Conservation (phyloP, 2,888 invertebrate species). For the Cryptus viduatorius region DNA sequence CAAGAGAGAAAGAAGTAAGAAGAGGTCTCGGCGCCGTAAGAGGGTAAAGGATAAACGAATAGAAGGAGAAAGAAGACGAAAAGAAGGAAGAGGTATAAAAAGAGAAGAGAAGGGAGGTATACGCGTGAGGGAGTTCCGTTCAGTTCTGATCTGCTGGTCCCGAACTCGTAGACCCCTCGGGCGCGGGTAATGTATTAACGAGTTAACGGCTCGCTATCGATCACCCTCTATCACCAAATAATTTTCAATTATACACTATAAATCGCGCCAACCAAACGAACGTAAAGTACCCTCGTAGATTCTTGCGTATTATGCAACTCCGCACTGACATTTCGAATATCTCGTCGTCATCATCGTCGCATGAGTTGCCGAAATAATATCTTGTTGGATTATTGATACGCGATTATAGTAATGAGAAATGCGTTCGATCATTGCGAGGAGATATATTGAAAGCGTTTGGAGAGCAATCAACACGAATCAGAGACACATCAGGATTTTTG, state of each 20-base stretch:
- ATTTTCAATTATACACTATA: constrained; percentile 82
- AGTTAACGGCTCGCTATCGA: constrained; percentile 83
- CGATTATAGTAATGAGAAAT: not conserved
- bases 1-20: constrained; percentile 67
- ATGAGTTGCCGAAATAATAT: constrained; percentile 6
- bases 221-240: constrained; percentile 82
- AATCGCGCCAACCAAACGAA: constrained; percentile 70
- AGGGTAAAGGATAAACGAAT: constrained; percentile 50
- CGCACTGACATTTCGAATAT: constrained; percentile 41
- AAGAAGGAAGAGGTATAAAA: constrained; percentile 23
- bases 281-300: constrained; percentile 51
- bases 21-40: constrained; percentile 32
- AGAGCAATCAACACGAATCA: not conserved
- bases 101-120: constrained; percentile 42
- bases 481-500: not conserved
- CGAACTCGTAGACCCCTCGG: constrained; percentile 59
- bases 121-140: constrained; percentile 25
- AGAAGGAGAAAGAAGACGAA: constrained; percentile 14
- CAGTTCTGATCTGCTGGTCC: constrained; percentile 47
- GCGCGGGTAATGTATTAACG: constrained; percentile 81
- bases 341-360: constrained; percentile 47
- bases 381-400: not conserved
- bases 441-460: constrained; percentile 17
- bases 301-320: constrained; percentile 45
- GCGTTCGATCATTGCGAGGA: not conserved